phyloP scores from a whole-genome alignment of 2,888 invertebrate genomes.

The Ophraella communa region DNA sequence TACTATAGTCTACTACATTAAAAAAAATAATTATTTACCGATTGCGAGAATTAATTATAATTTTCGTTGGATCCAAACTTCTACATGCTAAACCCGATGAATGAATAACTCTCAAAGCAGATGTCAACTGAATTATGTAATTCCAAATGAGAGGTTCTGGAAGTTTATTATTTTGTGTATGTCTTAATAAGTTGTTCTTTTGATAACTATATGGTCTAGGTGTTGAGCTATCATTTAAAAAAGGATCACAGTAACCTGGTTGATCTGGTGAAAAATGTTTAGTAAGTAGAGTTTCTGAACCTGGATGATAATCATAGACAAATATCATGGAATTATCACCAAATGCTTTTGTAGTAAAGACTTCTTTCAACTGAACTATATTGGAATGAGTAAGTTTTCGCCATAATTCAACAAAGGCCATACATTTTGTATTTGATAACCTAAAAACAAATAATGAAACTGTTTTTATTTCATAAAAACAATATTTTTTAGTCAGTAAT shows the following conservation, averaged over 20 bases:
- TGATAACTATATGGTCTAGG: conserved; percentile 82
- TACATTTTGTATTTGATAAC: conserved; percentile 81
- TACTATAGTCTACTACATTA: too few species aligned
- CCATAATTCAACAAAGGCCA: conserved; percentile 90
- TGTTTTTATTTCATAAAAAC: not conserved
- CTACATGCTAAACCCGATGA: conserved; percentile 76
- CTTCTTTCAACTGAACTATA: conserved; percentile 89
- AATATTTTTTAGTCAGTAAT: not conserved
- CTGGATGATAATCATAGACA: conserved; percentile 95
- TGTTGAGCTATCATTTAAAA: conserved; percentile 82
- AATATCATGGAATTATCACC: conserved; percentile 95
- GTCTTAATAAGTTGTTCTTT: conserved; percentile 81
- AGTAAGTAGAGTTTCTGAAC: conserved; percentile 84
- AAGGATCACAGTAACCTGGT: conserved; percentile 75
- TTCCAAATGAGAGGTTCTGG: conserved; percentile 95
- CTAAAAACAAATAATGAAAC: not conserved
- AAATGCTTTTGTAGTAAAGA: conserved; percentile 94
- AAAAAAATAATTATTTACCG: conserved; percentile 35
- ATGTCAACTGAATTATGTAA: conserved; percentile 92
- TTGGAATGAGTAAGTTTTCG: conserved; percentile 94
- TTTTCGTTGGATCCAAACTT: conserved; percentile 90
- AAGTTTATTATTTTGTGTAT: conserved; percentile 73
- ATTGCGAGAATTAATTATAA: conserved; percentile 65
- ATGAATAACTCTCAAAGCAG: conserved; percentile 91
- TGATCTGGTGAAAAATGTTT: conserved; percentile 79